These are phyloP conservation scores for Brachymystax lenok DNA, from an alignment of 2,797 vertebrate species.

Conservation along the genomic window DNA sequence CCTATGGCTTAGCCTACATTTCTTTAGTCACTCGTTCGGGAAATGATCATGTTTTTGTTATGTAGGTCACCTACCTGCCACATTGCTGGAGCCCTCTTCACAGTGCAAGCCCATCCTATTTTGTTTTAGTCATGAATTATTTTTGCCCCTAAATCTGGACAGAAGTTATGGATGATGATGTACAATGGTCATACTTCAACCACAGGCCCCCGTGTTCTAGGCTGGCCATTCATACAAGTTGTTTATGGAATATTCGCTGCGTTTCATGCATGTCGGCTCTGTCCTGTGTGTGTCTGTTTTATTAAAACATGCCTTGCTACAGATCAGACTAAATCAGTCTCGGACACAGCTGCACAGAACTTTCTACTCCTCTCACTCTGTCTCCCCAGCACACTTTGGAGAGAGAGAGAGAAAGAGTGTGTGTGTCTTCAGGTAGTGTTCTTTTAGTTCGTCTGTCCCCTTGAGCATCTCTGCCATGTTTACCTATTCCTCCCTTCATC, in stretches of 20 bases:
- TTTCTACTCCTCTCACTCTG: neutral
- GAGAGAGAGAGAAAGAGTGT: neutral
- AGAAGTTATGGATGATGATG: neutral
- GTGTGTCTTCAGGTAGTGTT: neutral
- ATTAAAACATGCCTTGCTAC: neutral
- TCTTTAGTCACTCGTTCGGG: conserved; percentile 29
- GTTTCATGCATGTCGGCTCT: conserved; percentile 3
- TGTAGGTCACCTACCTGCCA: neutral
- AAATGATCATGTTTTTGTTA: neutral
- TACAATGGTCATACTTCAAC: neutral
- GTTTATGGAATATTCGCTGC: neutral
- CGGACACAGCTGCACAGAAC: neutral
- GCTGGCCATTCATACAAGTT: neutral
- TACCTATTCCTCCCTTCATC: neutral
- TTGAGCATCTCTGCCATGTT: neutral
- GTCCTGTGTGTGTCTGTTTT: neutral
- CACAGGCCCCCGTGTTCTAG: neutral
- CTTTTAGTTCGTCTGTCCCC: conserved; percentile 1
- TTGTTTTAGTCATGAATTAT: neutral
- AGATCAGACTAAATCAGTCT: conserved; percentile 12
- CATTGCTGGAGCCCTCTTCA: neutral
- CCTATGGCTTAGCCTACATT: conserved; percentile 71
- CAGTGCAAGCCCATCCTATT: neutral
- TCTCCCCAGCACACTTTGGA: neutral
- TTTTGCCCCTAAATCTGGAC: neutral